Conservation (phyloP, 2,888 invertebrate species). For the Corbicula japonica region DNA sequence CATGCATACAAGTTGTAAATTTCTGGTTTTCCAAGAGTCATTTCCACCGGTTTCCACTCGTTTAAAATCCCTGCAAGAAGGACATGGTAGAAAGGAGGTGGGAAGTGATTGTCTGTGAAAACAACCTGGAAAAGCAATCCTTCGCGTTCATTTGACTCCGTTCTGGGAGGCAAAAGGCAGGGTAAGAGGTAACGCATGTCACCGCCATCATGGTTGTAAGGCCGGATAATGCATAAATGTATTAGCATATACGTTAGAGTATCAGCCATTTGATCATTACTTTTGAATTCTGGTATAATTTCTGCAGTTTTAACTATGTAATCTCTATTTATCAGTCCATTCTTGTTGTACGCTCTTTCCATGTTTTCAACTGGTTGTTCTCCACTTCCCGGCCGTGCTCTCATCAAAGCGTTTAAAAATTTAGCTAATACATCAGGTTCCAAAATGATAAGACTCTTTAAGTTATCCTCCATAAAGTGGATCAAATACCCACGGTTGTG, state of each 20-base stretch:
- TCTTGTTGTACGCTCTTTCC: neutral
- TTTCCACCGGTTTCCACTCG: constrained; percentile 8
- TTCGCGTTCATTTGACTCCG: neutral
- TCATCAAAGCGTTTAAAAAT: constrained; percentile 36
- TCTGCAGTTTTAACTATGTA: neutral
- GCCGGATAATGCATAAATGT: constrained; percentile 9
- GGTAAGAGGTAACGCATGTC: neutral
- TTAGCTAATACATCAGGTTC: constrained; percentile 28
- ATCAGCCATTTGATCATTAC: neutral
- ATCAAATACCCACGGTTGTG: constrained; percentile 41
- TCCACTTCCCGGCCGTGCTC: too few species aligned
- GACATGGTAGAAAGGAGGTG: constrained; percentile 18
- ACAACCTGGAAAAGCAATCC: neutral
- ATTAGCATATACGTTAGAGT: constrained; percentile 2
- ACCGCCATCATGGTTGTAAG: neutral
- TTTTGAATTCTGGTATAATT: neutral
- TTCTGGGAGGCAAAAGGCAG: constrained; percentile 8
- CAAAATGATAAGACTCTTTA: constrained; percentile 30
- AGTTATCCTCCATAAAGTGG: constrained; percentile 11
- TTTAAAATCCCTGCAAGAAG: constrained; percentile 5
- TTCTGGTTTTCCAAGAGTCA: constrained; percentile 1
- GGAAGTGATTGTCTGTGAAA: constrained; percentile 6
- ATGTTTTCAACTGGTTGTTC: too few species aligned
- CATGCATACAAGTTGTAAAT: constrained; percentile 20
- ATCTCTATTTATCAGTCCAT: constrained; percentile 5